Percentiles rank a stretch among this genome's conserved stretches.
Evolutionary conservation across 2,113 vertebrate species (phyloP).

Genomic region (Ceuthmochares aereus): DNA sequence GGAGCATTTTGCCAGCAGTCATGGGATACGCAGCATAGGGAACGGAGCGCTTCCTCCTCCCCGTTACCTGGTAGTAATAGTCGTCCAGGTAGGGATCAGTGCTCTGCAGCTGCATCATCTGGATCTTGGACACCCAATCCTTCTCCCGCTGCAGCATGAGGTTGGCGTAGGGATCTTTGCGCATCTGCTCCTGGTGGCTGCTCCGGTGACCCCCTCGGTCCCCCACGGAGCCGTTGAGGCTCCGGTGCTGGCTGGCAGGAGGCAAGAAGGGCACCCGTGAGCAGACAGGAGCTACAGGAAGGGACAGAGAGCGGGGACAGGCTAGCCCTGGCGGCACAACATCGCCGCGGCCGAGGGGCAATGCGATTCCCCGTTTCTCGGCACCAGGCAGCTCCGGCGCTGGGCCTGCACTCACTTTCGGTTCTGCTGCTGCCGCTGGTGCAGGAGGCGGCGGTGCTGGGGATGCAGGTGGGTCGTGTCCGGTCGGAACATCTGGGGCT

Average conservation of each 20-base stretch:
- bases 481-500: conserved; percentile 82
- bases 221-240: conserved; percentile 70
- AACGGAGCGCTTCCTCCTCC: too few relatives aligned
- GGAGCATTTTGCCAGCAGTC: not conserved
- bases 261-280: conserved; percentile 55
- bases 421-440: conserved; percentile 91
- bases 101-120: conserved; percentile 99
- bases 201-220: conserved; percentile 83
- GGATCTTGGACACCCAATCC: conserved; percentile 97
- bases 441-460: conserved; percentile 91
- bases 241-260: conserved; percentile 79
- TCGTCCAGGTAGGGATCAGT: conserved; percentile 97
- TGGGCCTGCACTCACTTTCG: conserved; percentile 76
- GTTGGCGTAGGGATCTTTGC: conserved; percentile 93
- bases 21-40: accelerated
- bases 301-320: conserved; percentile 58
- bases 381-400: not conserved
- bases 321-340: not conserved
- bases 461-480: conserved; percentile 96
- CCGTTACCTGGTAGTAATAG: conserved; percentile 91
- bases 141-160: conserved; percentile 97
- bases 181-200: conserved; percentile 79
- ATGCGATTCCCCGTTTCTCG: not conserved
- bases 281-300: conserved; percentile 63
- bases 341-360: not conserved